These are phyloP conservation scores for Agapornis roseicollis DNA, from an alignment of 2,113 vertebrate species.

Conservation along the genomic window DNA sequence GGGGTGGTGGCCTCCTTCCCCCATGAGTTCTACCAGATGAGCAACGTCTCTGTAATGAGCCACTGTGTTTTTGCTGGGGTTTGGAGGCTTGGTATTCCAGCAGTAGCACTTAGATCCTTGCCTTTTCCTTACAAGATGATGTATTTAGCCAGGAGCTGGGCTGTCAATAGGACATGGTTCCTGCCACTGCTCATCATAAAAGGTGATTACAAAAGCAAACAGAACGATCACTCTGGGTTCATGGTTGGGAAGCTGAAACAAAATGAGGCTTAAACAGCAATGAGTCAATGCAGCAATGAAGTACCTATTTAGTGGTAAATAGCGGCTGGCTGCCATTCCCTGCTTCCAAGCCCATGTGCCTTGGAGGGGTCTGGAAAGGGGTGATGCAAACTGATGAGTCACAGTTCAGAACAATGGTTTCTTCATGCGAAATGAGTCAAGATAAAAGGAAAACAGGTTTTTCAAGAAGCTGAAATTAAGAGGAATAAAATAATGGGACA, in stretches of 20 bases:
- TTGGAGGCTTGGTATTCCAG: not conserved
- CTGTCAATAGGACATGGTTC: not conserved
- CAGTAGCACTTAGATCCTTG: not conserved
- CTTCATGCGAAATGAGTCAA: not conserved
- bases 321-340: not conserved
- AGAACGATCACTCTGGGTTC: not conserved
- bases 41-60: not conserved
- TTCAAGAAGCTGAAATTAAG: not conserved
- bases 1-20: not conserved
- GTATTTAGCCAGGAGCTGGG: not conserved
- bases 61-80: not conserved
- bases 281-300: not conserved
- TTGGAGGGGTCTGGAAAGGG: not conserved
- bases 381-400: constrained; percentile 45
- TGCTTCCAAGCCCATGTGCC: not conserved
- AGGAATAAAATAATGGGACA: not conserved
- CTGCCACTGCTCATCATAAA: not conserved
- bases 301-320: not conserved
- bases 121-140: not conserved
- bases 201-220: not conserved
- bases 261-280: not conserved
- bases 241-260: not conserved
- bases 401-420: constrained; percentile 36
- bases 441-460: constrained; percentile 50
- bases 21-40: not conserved